Evolutionary conservation across 1,140 invertebrate species (phyloP).

Genomic region (Calephelis nemesis): DNA sequence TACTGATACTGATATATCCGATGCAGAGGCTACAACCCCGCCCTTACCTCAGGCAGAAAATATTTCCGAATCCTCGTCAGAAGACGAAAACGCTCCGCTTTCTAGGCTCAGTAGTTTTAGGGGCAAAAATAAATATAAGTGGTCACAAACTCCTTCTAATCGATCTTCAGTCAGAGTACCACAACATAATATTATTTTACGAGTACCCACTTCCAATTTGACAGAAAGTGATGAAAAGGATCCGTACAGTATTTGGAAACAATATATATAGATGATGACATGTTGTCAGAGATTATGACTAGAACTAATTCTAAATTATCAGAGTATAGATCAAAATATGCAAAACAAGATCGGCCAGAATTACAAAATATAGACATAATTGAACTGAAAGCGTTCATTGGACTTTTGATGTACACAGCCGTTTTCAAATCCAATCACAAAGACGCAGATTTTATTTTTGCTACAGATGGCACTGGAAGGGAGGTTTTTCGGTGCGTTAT

Average conservation of each 20-base stretch:
- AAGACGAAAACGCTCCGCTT: neutral
- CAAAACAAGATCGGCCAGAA: constrained; percentile 19
- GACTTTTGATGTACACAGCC: constrained; percentile 30
- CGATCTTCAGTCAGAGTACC: neutral
- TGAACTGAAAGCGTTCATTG: constrained; percentile 29
- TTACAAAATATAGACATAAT: constrained; percentile 22
- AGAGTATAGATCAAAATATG: neutral
- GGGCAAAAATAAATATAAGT: neutral
- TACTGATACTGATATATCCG: too few species aligned
- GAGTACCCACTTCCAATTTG: neutral
- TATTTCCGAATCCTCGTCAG: neutral
- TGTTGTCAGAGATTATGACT: neutral
- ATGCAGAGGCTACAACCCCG: too few species aligned
- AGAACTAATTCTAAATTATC: constrained; percentile 5
- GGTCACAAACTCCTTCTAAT: neutral
- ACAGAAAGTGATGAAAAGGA: neutral
- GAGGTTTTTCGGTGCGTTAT: constrained; percentile 37
- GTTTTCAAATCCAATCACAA: constrained; percentile 33
- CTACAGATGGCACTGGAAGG: constrained; percentile 32
- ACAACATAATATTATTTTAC: neutral
- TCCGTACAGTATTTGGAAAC: constrained; percentile 1
- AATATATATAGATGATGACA: neutral
- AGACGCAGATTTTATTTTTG: constrained; percentile 28
- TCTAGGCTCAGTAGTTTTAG: neutral
- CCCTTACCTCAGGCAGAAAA: neutral